Base-by-base conservation (phyloP, 2,888 invertebrate species). In the Diaphora mendica region DNA sequence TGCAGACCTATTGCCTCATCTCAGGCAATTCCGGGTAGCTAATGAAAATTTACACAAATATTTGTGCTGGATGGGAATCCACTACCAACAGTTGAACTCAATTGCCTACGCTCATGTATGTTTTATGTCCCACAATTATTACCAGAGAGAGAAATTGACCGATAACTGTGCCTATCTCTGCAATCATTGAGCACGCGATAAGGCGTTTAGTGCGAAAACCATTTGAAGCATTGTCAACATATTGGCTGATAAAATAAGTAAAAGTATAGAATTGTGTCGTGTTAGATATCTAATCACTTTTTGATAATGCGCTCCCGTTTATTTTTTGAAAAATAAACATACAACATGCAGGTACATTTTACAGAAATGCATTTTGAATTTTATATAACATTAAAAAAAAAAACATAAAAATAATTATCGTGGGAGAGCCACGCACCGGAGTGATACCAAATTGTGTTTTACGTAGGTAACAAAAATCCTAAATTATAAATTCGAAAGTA, bases 161-260 rank as follows among this genome's bases (percentile, higher is more conserved):
- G 86, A 86, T 86, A 85, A 76, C 67, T 33, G 68, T 33, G 39
- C 30, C 76, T 79, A 85, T 85, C 78, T 77, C 23, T 72, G 77
- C 83, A 85, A 83, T 85, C 87, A 74, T 73, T 72, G 70, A 74
- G 76, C 71, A 71, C 68, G 75, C 74, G 79, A 73, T 76, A 73
- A 73, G 51, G 73, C 66, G 74, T 76, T 66, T 78, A 80, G 69
- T 69, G 77, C 81, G 74, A 83, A 77, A 78, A 80, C 79, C 62
- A 73, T 59, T 74, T 69, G 73, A 79, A 79, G 71, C 84, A 84
- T 79, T 81, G 84, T 82, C 86, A 84, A 84, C 77, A 86, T 59
- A 42, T 30, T 33, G 44, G 30, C 26, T 71, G 77, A 75, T 78
- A 77, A 74, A 26, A 23, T 71, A 71, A 30, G 30, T 62, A 75